Evolutionary conservation across 2,113 vertebrate species (phyloP), one percentile per base, ranked within the genome.

Genomic region (Ophthalmolycus amberensis): DNA sequence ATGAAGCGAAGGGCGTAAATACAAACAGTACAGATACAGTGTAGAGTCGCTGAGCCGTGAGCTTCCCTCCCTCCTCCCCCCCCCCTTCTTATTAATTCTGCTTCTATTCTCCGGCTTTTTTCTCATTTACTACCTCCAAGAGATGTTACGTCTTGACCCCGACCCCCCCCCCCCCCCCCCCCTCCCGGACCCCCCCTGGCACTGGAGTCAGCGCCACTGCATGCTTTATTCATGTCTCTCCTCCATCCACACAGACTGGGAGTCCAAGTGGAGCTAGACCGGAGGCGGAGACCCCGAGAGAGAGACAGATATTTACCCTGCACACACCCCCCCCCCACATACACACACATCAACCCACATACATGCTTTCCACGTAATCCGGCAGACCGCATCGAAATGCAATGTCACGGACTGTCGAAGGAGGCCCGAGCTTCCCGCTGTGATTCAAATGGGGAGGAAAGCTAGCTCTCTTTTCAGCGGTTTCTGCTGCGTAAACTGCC

Each of bases 141-240:
- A 74, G 56, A 80, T 70, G 48, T 62, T 75, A 12, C 70, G 18
- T 52, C 73, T 34, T 76, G 65, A 75, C 81, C 80, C 68, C 4
- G 6, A 9, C 12, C 20, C 50, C 5, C 44, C 14, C 15, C 27
- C 56, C 25, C 64, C 0, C 14, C n/a, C n/a, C n/a, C n/a, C n/a
- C n/a, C n/a, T n/a, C n/a, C n/a, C n/a, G n/a, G n/a, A n/a, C n/a
- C n/a, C n/a, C n/a, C n/a, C n/a, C n/a, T n/a, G 64, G 50, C 66
- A 76, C 68, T 25, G 22, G 25, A 65, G 52, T 75, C 54, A 34
- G 32, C 38, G 77, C 72, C 77, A 44, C 60, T 14, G 67, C 7
- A 4, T 78, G 78, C 80, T 90, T 85, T 82, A 85, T 84, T 86
- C 83, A 84, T 65, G 22, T 82, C 84, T 74, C 69, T 77, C 67